Evolutionary conservation across 2,888 invertebrate genomes (phyloP).

Genomic region (Xanthia togata): DNA sequence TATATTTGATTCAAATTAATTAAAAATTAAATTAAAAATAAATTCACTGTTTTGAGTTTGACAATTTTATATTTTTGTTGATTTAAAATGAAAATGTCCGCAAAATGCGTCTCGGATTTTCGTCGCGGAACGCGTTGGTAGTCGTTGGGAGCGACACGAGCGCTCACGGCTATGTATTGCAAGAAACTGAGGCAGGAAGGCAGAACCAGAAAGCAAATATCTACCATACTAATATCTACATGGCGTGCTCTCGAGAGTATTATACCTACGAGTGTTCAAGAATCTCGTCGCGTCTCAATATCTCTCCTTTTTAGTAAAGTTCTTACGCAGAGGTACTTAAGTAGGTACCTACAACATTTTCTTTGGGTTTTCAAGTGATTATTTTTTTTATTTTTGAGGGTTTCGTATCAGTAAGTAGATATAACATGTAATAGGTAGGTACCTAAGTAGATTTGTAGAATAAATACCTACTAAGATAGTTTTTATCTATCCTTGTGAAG

Average conservation of each 20-base stretch:
- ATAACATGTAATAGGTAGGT: neutral
- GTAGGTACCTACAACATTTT: slow-evolving; percentile 39
- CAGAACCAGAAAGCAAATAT: slow-evolving; percentile 64
- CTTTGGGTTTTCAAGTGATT: slow-evolving; percentile 22
- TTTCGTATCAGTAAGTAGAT: neutral
- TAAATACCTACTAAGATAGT: neutral
- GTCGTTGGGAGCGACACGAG: slow-evolving; percentile 54
- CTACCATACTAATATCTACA: slow-evolving; percentile 58
- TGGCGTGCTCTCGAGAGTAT: slow-evolving; percentile 62
- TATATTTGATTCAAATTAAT: slow-evolving; percentile 1
- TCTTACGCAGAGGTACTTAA: slow-evolving; percentile 27
- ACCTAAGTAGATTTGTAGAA: neutral
- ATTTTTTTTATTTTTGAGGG: slow-evolving; percentile 4
- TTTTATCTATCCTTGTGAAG: neutral
- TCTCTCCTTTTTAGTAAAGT: slow-evolving; percentile 66
- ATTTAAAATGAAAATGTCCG: neutral
- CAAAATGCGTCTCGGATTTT: slow-evolving; percentile 37
- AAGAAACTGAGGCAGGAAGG: slow-evolving; percentile 70
- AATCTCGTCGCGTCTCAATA: slow-evolving; percentile 68
- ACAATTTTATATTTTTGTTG: neutral
- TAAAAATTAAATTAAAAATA: neutral
- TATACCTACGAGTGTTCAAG: slow-evolving; percentile 65
- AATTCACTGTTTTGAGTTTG: slow-evolving; percentile 2
- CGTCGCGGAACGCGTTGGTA: slow-evolving; percentile 39
- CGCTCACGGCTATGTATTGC: slow-evolving; percentile 54